A percentile compares a stretch with the other conserved stretches of the same genome.
These are phyloP conservation scores for Dendronephthya gigantea DNA, from an alignment of 64 coral and sea anemone genomes.

Conservation along the genomic window DNA sequence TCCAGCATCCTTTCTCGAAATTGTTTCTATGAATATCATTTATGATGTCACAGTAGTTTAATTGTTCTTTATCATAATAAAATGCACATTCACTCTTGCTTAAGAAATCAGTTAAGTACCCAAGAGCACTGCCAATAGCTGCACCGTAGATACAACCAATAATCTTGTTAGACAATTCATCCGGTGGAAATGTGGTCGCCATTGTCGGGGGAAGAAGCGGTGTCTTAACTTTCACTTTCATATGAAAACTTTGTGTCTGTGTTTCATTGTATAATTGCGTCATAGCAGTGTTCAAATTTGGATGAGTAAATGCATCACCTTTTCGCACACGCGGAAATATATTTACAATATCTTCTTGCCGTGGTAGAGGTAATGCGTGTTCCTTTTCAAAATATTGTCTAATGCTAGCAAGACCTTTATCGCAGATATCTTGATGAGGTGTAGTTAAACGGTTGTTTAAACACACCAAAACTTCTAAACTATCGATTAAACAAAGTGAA, in stretches of 20 bases:
- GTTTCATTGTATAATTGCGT: constrained; percentile 79
- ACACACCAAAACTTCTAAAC: constrained; percentile 55
- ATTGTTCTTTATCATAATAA: constrained; percentile 56
- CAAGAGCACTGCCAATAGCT: constrained; percentile 74
- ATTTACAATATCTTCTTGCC: constrained; percentile 41
- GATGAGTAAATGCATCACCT: constrained; percentile 53
- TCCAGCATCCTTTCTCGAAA: constrained; percentile 76
- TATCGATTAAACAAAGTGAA: constrained; percentile 57
- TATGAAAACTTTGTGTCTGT: constrained; percentile 70
- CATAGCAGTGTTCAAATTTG: constrained; percentile 77
- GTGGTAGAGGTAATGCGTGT: constrained; percentile 36
- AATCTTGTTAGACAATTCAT: constrained; percentile 85
- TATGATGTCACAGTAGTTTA: constrained; percentile 56
- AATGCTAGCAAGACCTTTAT: constrained; percentile 65
- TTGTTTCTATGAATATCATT: constrained; percentile 81
- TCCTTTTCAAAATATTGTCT: constrained; percentile 56
- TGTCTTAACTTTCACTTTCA: constrained; percentile 63
- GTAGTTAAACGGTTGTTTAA: constrained; percentile 75
- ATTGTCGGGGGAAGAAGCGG: constrained; percentile 60
- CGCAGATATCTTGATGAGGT: constrained; percentile 78
- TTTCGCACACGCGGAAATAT: constrained; percentile 77
- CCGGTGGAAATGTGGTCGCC: constrained; percentile 66
- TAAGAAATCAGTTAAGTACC: constrained; percentile 83
- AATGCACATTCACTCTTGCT: constrained; percentile 77
- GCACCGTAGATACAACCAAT: constrained; percentile 93